Conservation (phyloP, 2,888 invertebrate species). For the Caenorhabditis wallacei region DNA sequence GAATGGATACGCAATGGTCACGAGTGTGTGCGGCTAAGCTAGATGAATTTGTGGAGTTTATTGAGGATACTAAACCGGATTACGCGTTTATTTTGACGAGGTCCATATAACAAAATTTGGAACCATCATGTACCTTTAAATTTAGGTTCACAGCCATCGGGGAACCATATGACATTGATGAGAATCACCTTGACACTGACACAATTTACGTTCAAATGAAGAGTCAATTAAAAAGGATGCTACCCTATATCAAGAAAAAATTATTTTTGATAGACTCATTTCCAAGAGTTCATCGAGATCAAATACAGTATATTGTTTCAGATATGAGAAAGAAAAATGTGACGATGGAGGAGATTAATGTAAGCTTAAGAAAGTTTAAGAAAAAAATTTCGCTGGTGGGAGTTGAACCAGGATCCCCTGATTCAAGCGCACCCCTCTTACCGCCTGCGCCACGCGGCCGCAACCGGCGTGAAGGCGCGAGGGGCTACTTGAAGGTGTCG, state of each 20-base stretch:
- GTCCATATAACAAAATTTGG: not conserved
- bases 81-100: conserved; percentile 44
- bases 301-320: conserved; percentile 13
- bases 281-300: conserved; percentile 11
- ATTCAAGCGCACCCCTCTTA: too few relatives aligned
- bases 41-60: conserved; percentile 26
- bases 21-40: conserved; percentile 13
- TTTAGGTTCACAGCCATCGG: conserved; percentile 28
- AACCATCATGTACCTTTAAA: not conserved
- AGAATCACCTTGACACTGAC: conserved; percentile 37
- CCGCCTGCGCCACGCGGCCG: too few relatives aligned
- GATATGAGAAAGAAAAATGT: conserved; percentile 15
- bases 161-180: conserved; percentile 11
- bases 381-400: not conserved
- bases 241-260: conserved; percentile 52
- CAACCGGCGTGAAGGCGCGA: too few relatives aligned
- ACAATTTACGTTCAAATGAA: conserved; percentile 40
- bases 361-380: not conserved
- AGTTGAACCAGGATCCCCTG: too few relatives aligned
- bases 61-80: conserved; percentile 27
- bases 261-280: conserved; percentile 50
- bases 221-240: conserved; percentile 31
- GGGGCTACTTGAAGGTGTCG: too few relatives aligned
- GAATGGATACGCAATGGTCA: too few relatives aligned
- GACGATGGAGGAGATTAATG: conserved; percentile 32